These are phyloP conservation scores for Noctilio leporinus DNA, from an alignment of 2,113 vertebrate species.

Conservation along the genomic window DNA sequence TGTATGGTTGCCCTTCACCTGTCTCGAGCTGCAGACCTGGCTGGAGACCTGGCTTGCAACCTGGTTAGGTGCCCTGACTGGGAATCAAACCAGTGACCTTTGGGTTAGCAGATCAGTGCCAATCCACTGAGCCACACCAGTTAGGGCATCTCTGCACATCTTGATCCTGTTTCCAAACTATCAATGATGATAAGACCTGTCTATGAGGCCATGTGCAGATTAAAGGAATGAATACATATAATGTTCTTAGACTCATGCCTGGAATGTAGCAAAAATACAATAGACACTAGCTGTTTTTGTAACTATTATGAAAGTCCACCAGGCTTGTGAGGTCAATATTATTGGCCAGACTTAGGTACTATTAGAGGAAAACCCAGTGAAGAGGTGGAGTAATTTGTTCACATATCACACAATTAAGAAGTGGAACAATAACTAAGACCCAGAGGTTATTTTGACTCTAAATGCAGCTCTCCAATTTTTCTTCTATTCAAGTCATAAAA, in stretches of 20 bases:
- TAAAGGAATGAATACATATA: neutral
- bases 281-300: neutral
- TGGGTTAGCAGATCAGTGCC: no score
- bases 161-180: neutral
- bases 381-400: neutral
- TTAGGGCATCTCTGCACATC: neutral
- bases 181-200: neutral
- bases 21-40: no score
- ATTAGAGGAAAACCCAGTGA: neutral
- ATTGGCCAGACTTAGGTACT: neutral
- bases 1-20: no score
- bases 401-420: neutral
- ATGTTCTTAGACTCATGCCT: neutral
- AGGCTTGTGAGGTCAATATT: neutral
- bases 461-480: neutral
- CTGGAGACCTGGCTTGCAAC: no score
- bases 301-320: neutral
- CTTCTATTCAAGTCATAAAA: neutral
- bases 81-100: no score
- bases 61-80: no score
- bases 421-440: neutral
- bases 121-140: no score
- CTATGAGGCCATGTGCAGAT: neutral
- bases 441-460: neutral
- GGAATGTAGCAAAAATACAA: neutral